phyloP scores from a whole-genome alignment of 2,797 vertebrate genomes.

The Bryconaethiops microstoma region DNA sequence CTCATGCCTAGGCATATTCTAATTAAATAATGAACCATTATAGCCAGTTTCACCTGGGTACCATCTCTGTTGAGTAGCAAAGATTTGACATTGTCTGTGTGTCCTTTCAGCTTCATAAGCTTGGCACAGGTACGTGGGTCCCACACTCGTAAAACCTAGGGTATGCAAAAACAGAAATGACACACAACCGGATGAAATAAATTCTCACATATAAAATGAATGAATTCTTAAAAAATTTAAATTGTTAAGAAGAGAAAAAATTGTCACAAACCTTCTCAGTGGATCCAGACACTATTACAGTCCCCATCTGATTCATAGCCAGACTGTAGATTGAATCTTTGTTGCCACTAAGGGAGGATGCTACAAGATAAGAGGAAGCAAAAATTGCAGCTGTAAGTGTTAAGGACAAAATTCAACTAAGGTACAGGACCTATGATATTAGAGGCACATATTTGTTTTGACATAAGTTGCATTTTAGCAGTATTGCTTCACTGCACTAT shows the following conservation, averaged over 20 bases:
- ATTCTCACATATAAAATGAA: not conserved
- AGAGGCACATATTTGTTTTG: not conserved
- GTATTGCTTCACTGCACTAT: not conserved
- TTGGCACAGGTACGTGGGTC: constrained; percentile 89
- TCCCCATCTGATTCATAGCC: constrained; percentile 91
- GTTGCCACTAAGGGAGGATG: constrained; percentile 89
- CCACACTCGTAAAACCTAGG: constrained; percentile 86
- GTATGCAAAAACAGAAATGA: not conserved
- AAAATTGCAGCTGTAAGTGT: not conserved
- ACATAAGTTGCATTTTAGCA: not conserved
- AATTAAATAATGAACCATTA: not conserved
- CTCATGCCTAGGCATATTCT: not conserved
- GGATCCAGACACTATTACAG: constrained; percentile 89
- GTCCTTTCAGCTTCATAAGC: constrained; percentile 90
- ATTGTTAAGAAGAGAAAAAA: not conserved
- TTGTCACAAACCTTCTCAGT: constrained; percentile 82
- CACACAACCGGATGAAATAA: too few species aligned
- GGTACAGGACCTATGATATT: not conserved
- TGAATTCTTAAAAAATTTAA: not conserved
- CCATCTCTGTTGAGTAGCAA: constrained; percentile 86
- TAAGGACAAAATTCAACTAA: not conserved
- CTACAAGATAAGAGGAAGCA: constrained; percentile 61
- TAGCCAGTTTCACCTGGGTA: constrained; percentile 78
- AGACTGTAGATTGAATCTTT: constrained; percentile 92
- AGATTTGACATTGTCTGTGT: constrained; percentile 88